Conservation (phyloP, 2,888 invertebrate genomes). For the Mantis religiosa region DNA sequence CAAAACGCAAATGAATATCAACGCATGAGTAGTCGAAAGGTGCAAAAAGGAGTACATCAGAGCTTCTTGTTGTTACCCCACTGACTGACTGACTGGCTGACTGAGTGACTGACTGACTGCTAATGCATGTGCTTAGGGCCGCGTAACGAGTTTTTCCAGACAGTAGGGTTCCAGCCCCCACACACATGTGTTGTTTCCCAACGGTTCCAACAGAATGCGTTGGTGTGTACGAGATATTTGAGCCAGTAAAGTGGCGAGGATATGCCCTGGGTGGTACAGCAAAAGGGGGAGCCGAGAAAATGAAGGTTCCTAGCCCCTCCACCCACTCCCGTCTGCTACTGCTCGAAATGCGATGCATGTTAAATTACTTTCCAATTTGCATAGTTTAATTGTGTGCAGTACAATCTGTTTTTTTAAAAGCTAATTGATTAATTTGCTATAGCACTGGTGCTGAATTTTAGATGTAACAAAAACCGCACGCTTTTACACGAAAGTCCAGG, state of each 20-base stretch:
- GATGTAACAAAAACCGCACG: slow-evolving; percentile 18
- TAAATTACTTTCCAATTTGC: slow-evolving; percentile 19
- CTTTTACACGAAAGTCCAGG: slow-evolving; percentile 18
- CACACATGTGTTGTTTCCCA: background rate
- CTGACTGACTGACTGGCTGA: background rate
- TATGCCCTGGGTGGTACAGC: background rate
- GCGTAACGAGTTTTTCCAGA: background rate
- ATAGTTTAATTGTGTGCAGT: slow-evolving; percentile 19
- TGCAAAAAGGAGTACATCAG: background rate
- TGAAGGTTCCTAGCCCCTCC: background rate
- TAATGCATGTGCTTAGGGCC: background rate
- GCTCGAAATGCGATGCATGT: slow-evolving; percentile 15
- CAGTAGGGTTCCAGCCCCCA: background rate
- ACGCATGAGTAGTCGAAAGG: background rate
- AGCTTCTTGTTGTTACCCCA: background rate
- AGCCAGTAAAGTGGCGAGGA: background rate
- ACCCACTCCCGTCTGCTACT: slow-evolving; percentile 9
- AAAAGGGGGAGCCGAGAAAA: background rate
- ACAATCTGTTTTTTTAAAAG: slow-evolving; percentile 19
- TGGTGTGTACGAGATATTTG: background rate
- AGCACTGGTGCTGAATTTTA: slow-evolving; percentile 19
- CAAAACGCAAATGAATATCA: background rate
- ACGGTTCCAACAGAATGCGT: background rate
- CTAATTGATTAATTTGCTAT: slow-evolving; percentile 19
- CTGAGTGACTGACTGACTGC: background rate